phyloP scores from a whole-genome alignment of 2,113 vertebrate genomes.

The Tringa solitaria region DNA sequence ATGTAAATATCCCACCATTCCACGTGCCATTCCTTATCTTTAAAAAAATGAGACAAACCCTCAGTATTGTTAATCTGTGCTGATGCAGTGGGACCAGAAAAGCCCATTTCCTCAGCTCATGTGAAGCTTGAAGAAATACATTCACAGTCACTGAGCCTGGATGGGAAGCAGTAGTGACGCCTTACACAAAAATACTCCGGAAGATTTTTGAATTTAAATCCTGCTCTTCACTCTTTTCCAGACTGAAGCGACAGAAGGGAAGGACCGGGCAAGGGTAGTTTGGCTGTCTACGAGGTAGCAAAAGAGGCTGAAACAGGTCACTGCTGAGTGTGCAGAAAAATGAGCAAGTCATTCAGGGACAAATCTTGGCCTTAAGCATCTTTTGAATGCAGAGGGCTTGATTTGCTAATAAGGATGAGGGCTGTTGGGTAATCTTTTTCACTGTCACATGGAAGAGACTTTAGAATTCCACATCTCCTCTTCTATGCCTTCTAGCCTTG shows the following conservation, averaged over 20 bases:
- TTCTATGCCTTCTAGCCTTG: not conserved
- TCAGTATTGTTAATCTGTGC: not conserved
- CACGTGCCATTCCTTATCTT: not conserved
- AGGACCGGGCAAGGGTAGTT: not conserved
- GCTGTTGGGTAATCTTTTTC: not conserved
- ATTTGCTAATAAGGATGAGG: not conserved
- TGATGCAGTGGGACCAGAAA: not conserved
- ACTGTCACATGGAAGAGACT: not conserved
- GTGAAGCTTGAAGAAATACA: not conserved
- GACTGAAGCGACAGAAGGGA: not conserved
- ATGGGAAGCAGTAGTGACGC: not conserved
- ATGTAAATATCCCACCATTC: not conserved
- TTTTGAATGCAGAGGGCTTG: not conserved
- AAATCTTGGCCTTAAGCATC: not conserved
- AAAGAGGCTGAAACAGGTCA: not conserved
- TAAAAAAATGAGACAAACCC: not conserved
- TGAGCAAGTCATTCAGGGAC: not conserved
- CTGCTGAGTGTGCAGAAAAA: not conserved
- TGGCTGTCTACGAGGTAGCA: not conserved
- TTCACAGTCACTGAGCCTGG: not conserved
- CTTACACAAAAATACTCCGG: not conserved
- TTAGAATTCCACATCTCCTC: not conserved
- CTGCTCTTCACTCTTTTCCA: not conserved
- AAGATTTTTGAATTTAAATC: not conserved
- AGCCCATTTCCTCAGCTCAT: not conserved